phyloP scores from a whole-genome alignment of 2,888 invertebrate genomes.

The Onthophagus sagittarius region DNA sequence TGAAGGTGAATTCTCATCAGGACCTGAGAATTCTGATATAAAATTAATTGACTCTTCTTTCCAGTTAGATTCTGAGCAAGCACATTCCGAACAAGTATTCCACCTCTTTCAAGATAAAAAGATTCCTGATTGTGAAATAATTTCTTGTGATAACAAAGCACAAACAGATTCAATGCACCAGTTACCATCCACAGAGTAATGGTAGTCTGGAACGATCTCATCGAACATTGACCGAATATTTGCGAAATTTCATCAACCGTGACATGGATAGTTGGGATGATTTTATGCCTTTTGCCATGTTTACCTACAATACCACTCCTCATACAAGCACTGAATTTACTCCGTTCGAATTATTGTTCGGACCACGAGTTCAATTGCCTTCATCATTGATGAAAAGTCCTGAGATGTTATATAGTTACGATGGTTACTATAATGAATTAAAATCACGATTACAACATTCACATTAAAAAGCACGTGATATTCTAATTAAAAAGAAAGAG shows the following conservation, averaged over 20 bases:
- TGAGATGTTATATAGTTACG: slow-evolving; percentile 30
- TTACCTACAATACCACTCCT: slow-evolving; percentile 31
- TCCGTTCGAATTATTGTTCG: slow-evolving; percentile 30
- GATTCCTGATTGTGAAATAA: no score
- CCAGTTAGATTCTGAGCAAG: no score
- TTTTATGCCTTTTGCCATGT: slow-evolving; percentile 34
- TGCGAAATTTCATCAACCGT: slow-evolving; percentile 33
- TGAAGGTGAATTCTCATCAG: no score
- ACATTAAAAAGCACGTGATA: slow-evolving; percentile 27
- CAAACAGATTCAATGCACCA: no score
- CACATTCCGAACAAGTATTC: no score
- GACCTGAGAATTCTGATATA: no score
- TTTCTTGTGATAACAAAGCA: no score
- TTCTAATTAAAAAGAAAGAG: slow-evolving; percentile 8
- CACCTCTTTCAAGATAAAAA: no score
- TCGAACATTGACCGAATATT: slow-evolving; percentile 34
- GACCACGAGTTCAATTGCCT: slow-evolving; percentile 22
- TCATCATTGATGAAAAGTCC: slow-evolving; percentile 25
- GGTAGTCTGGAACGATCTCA: no score
- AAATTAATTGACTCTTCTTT: no score
- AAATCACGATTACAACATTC: slow-evolving; percentile 25
- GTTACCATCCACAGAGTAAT: slow-evolving; percentile 36
- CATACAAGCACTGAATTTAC: slow-evolving; percentile 24
- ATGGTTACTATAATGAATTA: slow-evolving; percentile 25
- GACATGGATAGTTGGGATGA: slow-evolving; percentile 37